These are phyloP conservation scores for Marisa cornuarietis DNA, from an alignment of 1,140 invertebrate genomes.

Conservation along the genomic window DNA sequence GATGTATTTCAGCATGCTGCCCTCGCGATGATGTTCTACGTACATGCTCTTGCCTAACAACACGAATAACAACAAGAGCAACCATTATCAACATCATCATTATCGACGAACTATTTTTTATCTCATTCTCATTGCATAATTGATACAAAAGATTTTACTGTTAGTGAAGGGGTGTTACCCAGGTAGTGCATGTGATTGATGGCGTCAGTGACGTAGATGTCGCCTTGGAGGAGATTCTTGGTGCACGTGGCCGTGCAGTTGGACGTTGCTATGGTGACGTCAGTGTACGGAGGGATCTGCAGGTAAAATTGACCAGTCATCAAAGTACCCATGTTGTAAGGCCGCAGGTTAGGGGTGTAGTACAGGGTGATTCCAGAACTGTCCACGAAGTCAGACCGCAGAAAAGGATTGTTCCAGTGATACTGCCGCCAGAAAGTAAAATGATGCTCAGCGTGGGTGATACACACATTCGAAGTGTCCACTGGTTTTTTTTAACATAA, in stretches of 20 bases:
- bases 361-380: slow-evolving; percentile 35
- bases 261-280: slow-evolving; percentile 12
- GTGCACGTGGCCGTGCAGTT: slow-evolving; percentile 30
- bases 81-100: too few species aligned
- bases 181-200: slow-evolving; percentile 40
- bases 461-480: neutral
- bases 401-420: slow-evolving; percentile 39
- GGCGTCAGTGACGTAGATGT: slow-evolving; percentile 28
- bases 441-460: neutral
- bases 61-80: too few species aligned
- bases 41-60: slow-evolving; percentile 8
- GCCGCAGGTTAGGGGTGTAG: slow-evolving; percentile 34
- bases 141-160: too few species aligned
- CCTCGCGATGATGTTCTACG: slow-evolving; percentile 5
- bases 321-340: slow-evolving; percentile 32
- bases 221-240: neutral
- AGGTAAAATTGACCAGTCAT: slow-evolving; percentile 31
- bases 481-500: neutral
- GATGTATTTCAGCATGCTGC: neutral
- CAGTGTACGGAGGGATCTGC: slow-evolving; percentile 24
- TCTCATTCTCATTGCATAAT: neutral
- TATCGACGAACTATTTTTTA: too few species aligned
- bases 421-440: slow-evolving; percentile 19
- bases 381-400: slow-evolving; percentile 17
- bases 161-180: slow-evolving; percentile 14